These are phyloP conservation scores for Drosophila eohydei DNA, from an alignment of 2,888 invertebrate species.

Conservation along the genomic window DNA sequence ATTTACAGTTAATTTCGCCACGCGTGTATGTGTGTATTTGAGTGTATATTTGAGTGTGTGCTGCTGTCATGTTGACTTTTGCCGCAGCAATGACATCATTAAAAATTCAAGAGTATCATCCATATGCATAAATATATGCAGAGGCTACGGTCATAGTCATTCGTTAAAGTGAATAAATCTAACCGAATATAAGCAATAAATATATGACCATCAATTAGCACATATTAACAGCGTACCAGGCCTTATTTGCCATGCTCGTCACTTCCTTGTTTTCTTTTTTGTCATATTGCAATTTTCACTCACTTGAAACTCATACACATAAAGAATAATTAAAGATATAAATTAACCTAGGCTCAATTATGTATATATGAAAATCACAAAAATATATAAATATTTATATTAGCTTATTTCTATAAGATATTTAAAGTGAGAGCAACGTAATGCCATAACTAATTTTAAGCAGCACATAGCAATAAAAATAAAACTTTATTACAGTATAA, in stretches of 20 bases:
- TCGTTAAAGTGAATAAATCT: conserved; percentile 45
- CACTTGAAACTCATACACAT: conserved; percentile 18
- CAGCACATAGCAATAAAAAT: conserved; percentile 51
- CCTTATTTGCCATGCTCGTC: conserved; percentile 13
- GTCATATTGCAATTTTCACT: neutral
- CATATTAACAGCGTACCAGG: conserved; percentile 19
- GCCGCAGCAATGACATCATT: conserved; percentile 57
- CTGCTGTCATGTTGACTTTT: conserved; percentile 63
- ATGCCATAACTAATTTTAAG: conserved; percentile 51
- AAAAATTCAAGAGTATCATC: conserved; percentile 49
- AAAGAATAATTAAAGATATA: conserved; percentile 7
- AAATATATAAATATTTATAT: conserved; percentile 8
- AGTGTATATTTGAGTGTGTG: conserved; percentile 12
- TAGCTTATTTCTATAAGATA: conserved; percentile 63
- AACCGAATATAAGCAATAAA: conserved; percentile 25
- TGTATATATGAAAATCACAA: conserved; percentile 19
- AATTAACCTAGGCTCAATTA: conserved; percentile 36
- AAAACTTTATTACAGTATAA: conserved; percentile 70
- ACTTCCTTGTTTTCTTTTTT: conserved; percentile 6
- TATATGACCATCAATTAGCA: conserved; percentile 40
- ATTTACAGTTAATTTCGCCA: conserved; percentile 37
- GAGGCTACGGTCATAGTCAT: conserved; percentile 29
- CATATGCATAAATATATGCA: conserved; percentile 36
- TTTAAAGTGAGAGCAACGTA: conserved; percentile 32
- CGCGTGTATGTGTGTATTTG: conserved; percentile 7